Evolutionary conservation across 2,888 invertebrate genomes (phyloP).

Genomic region (Yponomeuta plumbellus): DNA sequence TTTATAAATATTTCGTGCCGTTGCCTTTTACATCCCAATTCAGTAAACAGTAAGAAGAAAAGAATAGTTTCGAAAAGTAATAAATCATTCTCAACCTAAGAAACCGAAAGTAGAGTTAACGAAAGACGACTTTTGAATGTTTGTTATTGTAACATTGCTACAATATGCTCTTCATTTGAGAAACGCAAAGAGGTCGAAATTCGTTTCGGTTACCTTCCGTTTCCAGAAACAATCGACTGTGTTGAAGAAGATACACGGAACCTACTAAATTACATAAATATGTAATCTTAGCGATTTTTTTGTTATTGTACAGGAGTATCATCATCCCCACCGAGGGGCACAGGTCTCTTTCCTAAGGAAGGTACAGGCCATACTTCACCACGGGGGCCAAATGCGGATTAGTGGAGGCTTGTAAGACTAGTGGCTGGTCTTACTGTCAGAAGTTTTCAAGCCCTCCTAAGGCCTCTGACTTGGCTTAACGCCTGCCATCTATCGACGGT

Average conservation of each 20-base stretch:
- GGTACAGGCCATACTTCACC: no score
- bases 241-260: not conserved
- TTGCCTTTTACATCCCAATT: not conserved
- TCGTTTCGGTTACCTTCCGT: not conserved
- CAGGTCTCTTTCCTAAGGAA: no score
- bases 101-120: not conserved
- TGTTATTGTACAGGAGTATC: no score
- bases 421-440: no score
- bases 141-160: not conserved
- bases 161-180: not conserved
- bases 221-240: not conserved
- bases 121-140: not conserved
- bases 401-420: no score
- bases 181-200: not conserved
- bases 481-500: no score
- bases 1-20: not conserved
- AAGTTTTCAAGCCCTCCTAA: no score
- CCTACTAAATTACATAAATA: not conserved
- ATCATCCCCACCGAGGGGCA: no score
- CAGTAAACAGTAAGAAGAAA: not conserved
- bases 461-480: no score
- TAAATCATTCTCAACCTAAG: not conserved
- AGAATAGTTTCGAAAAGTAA: not conserved
- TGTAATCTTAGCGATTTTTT: no score
- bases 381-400: no score